Conservation (phyloP, 2,888 invertebrate species). For the Spilarctia lutea region DNA sequence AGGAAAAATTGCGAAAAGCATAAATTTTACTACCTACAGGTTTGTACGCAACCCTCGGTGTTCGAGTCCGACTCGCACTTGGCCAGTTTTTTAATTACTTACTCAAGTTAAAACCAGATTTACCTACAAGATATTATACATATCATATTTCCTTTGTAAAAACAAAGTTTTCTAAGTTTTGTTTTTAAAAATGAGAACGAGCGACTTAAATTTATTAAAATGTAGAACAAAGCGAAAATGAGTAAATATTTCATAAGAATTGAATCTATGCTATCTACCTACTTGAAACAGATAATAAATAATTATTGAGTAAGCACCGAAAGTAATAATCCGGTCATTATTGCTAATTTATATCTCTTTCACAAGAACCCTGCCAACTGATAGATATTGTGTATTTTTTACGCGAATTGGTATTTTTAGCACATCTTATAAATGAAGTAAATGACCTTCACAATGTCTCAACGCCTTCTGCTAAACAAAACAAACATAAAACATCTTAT, state of each 20-base stretch:
- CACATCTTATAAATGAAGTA: neutral
- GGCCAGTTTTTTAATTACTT: too few relatives aligned
- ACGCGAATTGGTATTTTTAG: neutral
- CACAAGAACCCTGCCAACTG: neutral
- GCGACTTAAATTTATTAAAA: too few relatives aligned
- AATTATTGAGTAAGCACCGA: neutral
- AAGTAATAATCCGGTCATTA: conserved; percentile 4
- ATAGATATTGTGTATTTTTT: neutral
- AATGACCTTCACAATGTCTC: neutral
- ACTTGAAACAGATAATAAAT: too few relatives aligned
- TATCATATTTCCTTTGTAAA: too few relatives aligned
- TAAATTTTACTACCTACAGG: too few relatives aligned
- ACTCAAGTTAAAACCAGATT: too few relatives aligned
- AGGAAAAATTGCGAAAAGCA: too few relatives aligned
- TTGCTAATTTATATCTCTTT: conserved; percentile 2
- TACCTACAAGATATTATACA: too few relatives aligned
- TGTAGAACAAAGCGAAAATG: neutral
- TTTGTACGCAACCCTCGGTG: too few relatives aligned
- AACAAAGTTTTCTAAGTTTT: neutral
- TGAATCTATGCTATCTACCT: neutral
- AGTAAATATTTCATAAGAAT: neutral
- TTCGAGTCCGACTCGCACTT: too few relatives aligned
- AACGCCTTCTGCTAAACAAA: conserved; percentile 22
- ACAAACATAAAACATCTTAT: conserved; percentile 18
- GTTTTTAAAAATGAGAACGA: neutral